Base-by-base conservation (phyloP, 2,888 invertebrate species). In the Heliconius cydno region DNA sequence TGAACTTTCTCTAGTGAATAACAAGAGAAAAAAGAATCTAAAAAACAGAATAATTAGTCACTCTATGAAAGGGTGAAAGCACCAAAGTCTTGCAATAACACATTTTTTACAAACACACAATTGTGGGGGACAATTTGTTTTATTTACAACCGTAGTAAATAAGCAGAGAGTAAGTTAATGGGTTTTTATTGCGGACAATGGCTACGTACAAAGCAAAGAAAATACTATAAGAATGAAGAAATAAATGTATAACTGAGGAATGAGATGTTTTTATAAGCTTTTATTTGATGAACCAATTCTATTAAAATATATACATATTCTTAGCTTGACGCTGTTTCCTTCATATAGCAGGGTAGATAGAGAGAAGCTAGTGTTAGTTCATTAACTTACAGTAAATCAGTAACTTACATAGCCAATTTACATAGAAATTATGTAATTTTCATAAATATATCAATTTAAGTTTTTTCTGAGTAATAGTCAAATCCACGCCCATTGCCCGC, bases 121-220 rank as follows among this genome's bases (percentile, higher is more conserved):
- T 60, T 73, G 57, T 75, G 6, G 46, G 28, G 65, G 75, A 25
- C 65, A 75, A 75, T 75, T 66, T 66, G 46, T 46, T 75, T 75
- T 75, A 63, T 75, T 75, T 65, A 75, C 41, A 75, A 41, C 75
- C 28, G 25, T 46, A 75, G 41, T 65, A 66, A 75, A 75, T 75
- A 75, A 75, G 75, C 22, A 12, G 28, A 75, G 75, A 63, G 41
- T 41, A 75, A 75, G 75, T 75, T 75, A 75, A 75, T 75, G 63
- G 65, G 38, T 75, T 75, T 12, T 73, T 60, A 73, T 65, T 75
- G 75, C 65, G 41, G 75, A 60, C 73, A 75, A 66, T 66, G 52
- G 57, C 22, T n/a, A 60, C 52, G 65, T 41, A 75, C 41, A 75
- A 66, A 46, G 63, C 63, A 75, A 25, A 19, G 22, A 65, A 65